These are phyloP conservation scores for Drosophila setosimentum DNA, from an alignment of 2,888 invertebrate genomes.

Conservation along the genomic window DNA sequence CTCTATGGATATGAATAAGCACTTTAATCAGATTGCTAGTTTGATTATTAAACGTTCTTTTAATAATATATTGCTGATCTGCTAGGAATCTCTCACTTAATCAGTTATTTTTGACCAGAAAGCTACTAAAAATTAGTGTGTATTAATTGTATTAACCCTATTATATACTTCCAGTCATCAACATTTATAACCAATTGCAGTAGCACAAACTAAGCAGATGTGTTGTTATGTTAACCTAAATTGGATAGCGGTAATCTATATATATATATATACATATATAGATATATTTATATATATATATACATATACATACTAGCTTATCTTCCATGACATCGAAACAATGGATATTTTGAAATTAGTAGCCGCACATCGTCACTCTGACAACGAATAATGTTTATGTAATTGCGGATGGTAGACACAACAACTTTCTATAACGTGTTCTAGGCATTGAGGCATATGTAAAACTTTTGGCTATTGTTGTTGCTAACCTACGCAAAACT, in stretches of 20 bases:
- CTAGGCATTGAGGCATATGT: conserved; percentile 22
- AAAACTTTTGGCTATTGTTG: conserved; percentile 40
- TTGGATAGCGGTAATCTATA: conserved; percentile 8
- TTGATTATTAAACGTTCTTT: too few species aligned
- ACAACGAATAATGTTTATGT: conserved; percentile 67
- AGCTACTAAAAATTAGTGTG: neutral
- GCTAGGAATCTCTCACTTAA: neutral
- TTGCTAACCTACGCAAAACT: conserved; percentile 21
- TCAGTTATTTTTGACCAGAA: neutral
- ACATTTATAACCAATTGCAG: conserved; percentile 6
- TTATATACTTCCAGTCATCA: neutral
- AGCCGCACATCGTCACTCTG: conserved; percentile 2
- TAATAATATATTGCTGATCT: too few species aligned
- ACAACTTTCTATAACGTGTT: conserved; percentile 46
- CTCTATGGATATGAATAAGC: too few species aligned
- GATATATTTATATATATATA: too few species aligned
- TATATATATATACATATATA: neutral
- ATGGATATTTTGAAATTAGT: conserved; percentile 16
- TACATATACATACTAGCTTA: neutral
- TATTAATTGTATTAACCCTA: neutral
- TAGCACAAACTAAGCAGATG: neutral
- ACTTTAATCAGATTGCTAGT: too few species aligned
- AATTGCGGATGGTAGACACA: conserved; percentile 54
- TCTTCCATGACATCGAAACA: conserved; percentile 20
- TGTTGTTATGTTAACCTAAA: conserved; percentile 1